phyloP scores from a whole-genome alignment of 2,113 vertebrate species.

The Candoia aspera region DNA sequence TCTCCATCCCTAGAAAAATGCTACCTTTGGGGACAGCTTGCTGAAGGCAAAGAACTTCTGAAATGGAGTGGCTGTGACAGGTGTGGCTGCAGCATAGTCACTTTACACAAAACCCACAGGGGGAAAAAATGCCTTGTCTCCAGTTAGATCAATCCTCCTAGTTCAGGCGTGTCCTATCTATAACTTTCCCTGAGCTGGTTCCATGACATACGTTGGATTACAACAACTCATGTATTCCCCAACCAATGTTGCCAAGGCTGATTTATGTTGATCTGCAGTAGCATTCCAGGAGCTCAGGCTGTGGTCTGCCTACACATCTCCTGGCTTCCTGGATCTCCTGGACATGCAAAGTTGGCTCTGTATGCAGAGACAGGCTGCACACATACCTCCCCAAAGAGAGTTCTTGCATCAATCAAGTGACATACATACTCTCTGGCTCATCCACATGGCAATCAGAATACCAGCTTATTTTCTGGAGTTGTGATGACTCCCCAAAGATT shows the following conservation, averaged over 20 bases:
- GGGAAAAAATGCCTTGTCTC: too few relatives aligned
- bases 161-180: not conserved
- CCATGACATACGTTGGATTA: not conserved
- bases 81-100: not conserved
- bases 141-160: not conserved
- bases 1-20: not conserved
- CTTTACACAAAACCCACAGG: not conserved
- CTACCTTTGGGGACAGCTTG: not conserved
- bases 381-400: not conserved
- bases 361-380: not conserved
- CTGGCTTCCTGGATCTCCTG: not conserved
- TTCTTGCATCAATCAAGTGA: not conserved
- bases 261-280: not conserved
- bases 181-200: not conserved
- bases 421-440: not conserved
- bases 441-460: not conserved
- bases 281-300: not conserved
- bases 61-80: not conserved
- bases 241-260: not conserved
- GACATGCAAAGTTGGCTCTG: not conserved
- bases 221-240: not conserved
- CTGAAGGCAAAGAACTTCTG: not conserved
- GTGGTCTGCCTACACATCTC: too few relatives aligned
- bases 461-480: not conserved
- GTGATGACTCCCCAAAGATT: not conserved